These are phyloP conservation scores for Neodiprion virginianus DNA, from an alignment of 1,140 invertebrate species.

Conservation along the genomic window DNA sequence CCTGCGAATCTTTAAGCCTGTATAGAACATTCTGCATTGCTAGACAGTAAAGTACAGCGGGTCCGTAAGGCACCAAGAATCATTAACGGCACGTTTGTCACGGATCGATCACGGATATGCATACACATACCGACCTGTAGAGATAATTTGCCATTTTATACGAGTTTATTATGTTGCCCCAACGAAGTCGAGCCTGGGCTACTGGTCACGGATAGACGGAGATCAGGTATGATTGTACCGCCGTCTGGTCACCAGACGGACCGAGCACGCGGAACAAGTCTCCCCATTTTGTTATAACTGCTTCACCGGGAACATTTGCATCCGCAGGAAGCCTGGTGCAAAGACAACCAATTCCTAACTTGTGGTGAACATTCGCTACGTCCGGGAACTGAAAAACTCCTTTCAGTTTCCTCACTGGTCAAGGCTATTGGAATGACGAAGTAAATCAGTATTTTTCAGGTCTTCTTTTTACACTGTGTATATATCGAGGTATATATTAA, in stretches of 20 bases:
- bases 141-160: conserved; percentile 3
- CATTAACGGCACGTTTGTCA: conserved; percentile 4
- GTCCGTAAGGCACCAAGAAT: not conserved
- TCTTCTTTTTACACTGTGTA: too few relatives aligned
- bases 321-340: too few relatives aligned
- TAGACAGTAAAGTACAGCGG: too few relatives aligned
- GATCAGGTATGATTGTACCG: conserved; percentile 42
- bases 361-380: too few relatives aligned
- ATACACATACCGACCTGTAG: not conserved
- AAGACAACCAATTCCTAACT: too few relatives aligned
- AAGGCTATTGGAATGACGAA: too few relatives aligned
- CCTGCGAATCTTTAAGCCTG: too few relatives aligned
- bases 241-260: conserved; percentile 47
- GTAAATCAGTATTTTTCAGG: too few relatives aligned
- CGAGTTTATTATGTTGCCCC: not conserved
- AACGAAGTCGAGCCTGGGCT: not conserved
- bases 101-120: conserved; percentile 6
- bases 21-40: too few relatives aligned
- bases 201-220: conserved; percentile 1
- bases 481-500: too few relatives aligned
- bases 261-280: conserved; percentile 51
- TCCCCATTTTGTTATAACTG: conserved; percentile 36
- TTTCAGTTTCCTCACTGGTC: too few relatives aligned
- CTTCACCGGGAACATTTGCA: conserved; percentile 25
- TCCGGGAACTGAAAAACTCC: too few relatives aligned